phyloP scores from a whole-genome alignment of 2,113 vertebrate genomes.

The Neopipo cinnamomea region DNA sequence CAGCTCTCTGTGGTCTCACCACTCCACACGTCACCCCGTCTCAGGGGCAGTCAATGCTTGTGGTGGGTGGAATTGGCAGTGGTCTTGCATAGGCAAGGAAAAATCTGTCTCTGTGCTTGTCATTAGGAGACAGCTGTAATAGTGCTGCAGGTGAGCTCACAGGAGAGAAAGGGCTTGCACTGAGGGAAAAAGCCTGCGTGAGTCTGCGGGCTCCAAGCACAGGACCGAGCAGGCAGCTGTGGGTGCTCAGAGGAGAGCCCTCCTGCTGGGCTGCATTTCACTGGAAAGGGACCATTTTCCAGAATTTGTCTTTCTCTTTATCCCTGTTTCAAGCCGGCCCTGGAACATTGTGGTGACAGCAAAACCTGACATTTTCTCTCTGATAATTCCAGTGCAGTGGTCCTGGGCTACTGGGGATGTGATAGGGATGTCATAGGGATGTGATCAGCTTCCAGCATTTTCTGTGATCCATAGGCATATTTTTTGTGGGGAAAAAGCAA shows the following conservation, averaged over 20 bases:
- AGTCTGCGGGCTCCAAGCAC: not conserved
- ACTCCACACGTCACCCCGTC: not conserved
- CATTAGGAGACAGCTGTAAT: not conserved
- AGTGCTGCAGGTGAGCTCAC: not conserved
- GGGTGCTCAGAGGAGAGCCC: not conserved
- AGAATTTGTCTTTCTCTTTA: not conserved
- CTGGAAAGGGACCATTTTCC: not conserved
- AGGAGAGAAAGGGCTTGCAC: not conserved
- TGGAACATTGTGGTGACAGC: not conserved
- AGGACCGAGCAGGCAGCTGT: not conserved
- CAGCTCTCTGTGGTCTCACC: not conserved
- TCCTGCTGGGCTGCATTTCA: not conserved
- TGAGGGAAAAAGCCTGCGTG: accelerated
- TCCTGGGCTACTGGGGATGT: not conserved
- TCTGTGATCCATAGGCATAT: not conserved
- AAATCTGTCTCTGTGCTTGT: not conserved
- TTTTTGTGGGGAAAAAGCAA: not conserved
- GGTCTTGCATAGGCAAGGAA: not conserved
- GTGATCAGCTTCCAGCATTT: not conserved
- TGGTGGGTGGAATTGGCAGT: not conserved
- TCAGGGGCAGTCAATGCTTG: not conserved
- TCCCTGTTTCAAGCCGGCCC: accelerated
- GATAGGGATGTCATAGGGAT: no score
- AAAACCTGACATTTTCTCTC: not conserved
- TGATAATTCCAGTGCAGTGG: not conserved